Conservation (phyloP, 2,797 vertebrate species). For the Otolemur crassicaudatus region DNA sequence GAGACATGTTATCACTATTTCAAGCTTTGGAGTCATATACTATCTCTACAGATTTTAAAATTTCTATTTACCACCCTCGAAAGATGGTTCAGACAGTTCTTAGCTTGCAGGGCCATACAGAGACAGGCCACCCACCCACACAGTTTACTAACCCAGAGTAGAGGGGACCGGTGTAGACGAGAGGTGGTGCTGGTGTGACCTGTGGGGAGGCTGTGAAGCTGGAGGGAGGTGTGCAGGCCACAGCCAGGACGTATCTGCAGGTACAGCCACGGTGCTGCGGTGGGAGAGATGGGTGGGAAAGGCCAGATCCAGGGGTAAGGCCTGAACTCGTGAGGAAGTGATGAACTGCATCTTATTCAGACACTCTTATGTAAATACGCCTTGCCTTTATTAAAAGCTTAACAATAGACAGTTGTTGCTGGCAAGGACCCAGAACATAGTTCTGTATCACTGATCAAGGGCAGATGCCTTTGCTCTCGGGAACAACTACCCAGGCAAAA, state of each 20-base stretch:
- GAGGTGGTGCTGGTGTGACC: neutral
- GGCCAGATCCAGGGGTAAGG: neutral
- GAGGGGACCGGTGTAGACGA: neutral
- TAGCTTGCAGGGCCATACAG: neutral
- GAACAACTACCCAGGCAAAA: neutral
- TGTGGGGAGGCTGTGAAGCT: accelerated
- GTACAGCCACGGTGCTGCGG: neutral
- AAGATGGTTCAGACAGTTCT: neutral
- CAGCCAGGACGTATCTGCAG: too few species aligned
- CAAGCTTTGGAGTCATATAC: neutral
- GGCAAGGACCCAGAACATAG: too few species aligned
- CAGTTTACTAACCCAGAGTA: neutral
- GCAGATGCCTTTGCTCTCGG: too few species aligned
- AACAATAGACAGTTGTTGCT: too few species aligned
- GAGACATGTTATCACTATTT: neutral
- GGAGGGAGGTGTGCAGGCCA: too few species aligned
- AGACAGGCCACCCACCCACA: too few species aligned
- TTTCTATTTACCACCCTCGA: neutral
- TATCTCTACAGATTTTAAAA: neutral
- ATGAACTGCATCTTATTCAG: neutral
- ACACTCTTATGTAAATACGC: neutral
- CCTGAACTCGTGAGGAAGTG: neutral
- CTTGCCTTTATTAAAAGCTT: neutral
- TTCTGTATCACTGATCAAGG: accelerated
- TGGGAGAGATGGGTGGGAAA: neutral